Evolutionary conservation across 2,888 invertebrate genomes (phyloP).

Genomic region (Galerucella nymphaeae): DNA sequence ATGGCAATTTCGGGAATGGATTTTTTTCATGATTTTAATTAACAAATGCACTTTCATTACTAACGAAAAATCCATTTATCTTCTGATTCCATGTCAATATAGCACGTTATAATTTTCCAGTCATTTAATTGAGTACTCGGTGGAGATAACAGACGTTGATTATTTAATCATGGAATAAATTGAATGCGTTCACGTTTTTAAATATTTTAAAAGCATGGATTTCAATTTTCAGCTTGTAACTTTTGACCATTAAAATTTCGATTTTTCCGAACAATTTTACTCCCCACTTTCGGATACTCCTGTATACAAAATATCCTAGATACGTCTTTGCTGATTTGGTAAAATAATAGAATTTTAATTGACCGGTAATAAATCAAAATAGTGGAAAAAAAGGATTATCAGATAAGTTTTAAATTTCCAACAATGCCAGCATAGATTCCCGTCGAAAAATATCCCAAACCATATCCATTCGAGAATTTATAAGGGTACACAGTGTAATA

Average conservation of each 20-base stretch:
- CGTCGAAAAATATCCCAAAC: slow-evolving; percentile 6
- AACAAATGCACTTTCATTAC: slow-evolving; percentile 52
- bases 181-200: neutral
- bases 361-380: neutral
- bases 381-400: neutral
- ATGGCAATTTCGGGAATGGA: slow-evolving; percentile 56
- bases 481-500: slow-evolving; percentile 15
- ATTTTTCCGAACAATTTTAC: too few species aligned
- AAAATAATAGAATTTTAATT: neutral
- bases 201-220: too few species aligned
- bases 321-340: neutral
- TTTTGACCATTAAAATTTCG: too few species aligned
- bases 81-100: slow-evolving; percentile 36
- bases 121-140: slow-evolving; percentile 17
- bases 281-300: too few species aligned
- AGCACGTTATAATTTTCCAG: slow-evolving; percentile 18
- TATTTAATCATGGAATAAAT: neutral
- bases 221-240: too few species aligned
- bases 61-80: slow-evolving; percentile 33
- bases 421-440: neutral
- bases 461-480: neutral
- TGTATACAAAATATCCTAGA: too few species aligned
- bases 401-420: neutral
- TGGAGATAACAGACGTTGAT: neutral
- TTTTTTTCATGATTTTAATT: slow-evolving; percentile 58